Conservation (phyloP, 2,113 vertebrate genomes). For the Rhizomys pruinosus region DNA sequence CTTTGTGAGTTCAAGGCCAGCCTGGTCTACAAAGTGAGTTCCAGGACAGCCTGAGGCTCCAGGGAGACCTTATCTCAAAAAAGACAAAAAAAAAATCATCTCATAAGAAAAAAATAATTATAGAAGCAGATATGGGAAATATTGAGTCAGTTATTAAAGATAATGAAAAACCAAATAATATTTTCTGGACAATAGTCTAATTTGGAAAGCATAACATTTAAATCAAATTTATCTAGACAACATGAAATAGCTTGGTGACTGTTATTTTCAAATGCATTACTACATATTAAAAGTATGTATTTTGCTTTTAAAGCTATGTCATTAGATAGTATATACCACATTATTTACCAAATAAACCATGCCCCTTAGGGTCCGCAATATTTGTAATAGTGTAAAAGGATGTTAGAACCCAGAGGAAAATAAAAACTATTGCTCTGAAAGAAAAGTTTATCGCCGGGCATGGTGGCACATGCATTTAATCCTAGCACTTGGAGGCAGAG, state of each 20-base stretch:
- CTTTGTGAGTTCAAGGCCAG: too few species aligned
- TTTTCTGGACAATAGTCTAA: neutral
- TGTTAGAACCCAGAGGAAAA: neutral
- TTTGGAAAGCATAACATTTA: neutral
- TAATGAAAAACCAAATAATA: neutral
- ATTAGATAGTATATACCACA: neutral
- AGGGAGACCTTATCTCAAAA: too few species aligned
- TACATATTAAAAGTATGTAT: neutral
- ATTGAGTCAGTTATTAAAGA: neutral
- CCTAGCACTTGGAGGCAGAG: too few species aligned
- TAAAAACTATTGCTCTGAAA: neutral
- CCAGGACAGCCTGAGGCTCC: too few species aligned
- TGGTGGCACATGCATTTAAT: too few species aligned
- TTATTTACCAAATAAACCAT: constrained; percentile 35
- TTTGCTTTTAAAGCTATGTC: neutral
- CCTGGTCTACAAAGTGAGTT: too few species aligned
- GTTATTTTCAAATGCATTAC: constrained; percentile 32
- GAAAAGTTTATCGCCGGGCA: too few species aligned
- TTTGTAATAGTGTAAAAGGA: neutral
- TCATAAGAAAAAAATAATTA: neutral
- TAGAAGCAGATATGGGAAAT: neutral
- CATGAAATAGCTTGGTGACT: neutral
- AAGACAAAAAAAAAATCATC: too few species aligned
- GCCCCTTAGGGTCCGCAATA: neutral
- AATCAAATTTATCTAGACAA: neutral